Evolutionary conservation across 1,140 invertebrate genomes (phyloP), one percentile per base, ranked within the genome.

Genomic region (Drosophila fuyamai): DNA sequence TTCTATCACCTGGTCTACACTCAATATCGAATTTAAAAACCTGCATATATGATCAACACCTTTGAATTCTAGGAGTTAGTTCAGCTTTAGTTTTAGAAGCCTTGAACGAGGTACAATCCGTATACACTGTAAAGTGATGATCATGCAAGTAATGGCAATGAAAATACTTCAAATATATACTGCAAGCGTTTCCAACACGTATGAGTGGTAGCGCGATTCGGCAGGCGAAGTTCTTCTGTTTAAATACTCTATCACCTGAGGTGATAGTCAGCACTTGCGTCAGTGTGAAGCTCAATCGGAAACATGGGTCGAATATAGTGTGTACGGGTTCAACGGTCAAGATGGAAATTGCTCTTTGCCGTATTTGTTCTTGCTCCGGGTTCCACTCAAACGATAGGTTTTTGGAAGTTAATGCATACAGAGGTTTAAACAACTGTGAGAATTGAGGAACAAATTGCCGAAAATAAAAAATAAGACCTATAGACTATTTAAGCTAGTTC

Each of bases 241-340:
- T 5, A 43, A 43, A 13, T 27, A 47, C 18, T 27, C 16, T 16
- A 46, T 46, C 10, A 13, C 46, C 27, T 12, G 18, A 12, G 44
- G 4, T 43, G 44, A n/a, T 27, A 27, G 16, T 43, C 41, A 14
- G 55, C 38, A 14, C 27, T 57, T n/a, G 13, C 27, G 14, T 57
- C 55, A 2, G 56, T 74, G 46, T 60, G 67, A 16, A 72, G 36
- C 35, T 73, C 50, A 40, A 60, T 56, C 4, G 36, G 41, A 40
- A 54, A n/a, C n/a, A n/a, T n/a, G n/a, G n/a, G n/a, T n/a, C n/a
- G n/a, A n/a, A n/a, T n/a, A n/a, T n/a, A n/a, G n/a, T n/a, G n/a
- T n/a, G n/a, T n/a, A n/a, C n/a, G n/a, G n/a, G n/a, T n/a, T n/a
- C n/a, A n/a, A n/a, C n/a, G n/a, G n/a, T n/a, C n/a, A n/a, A n/a